Conservation (phyloP, 2,797 vertebrate genomes). For the Enteromius paludinosus region DNA sequence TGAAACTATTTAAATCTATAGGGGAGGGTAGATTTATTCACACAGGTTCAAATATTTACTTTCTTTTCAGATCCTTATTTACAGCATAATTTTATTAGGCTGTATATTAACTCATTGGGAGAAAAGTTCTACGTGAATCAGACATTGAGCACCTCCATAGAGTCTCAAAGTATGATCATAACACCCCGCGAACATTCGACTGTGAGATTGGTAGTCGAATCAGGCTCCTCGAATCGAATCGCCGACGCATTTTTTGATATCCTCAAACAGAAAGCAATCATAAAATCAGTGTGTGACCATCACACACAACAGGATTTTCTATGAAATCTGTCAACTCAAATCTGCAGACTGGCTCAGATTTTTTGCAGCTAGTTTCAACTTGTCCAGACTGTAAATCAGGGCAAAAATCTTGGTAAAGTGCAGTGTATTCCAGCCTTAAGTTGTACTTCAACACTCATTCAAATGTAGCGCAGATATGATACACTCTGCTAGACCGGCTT, state of each 20-base stretch:
- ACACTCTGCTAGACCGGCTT: conserved; percentile 49
- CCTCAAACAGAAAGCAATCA: not conserved
- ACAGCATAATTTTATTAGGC: too few relatives aligned
- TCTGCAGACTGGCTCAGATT: not conserved
- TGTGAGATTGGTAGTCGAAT: too few relatives aligned
- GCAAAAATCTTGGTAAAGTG: not conserved
- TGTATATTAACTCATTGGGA: too few relatives aligned
- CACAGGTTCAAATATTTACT: too few relatives aligned
- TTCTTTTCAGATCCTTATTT: too few relatives aligned
- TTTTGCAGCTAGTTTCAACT: not conserved
- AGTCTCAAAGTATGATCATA: too few relatives aligned
- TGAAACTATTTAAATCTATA: too few relatives aligned
- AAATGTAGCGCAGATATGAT: conserved; percentile 48
- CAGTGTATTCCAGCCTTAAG: not conserved
- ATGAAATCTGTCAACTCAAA: not conserved
- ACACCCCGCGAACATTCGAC: too few relatives aligned
- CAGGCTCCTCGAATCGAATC: too few relatives aligned
- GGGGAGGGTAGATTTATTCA: too few relatives aligned
- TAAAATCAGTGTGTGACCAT: not conserved
- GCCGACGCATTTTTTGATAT: not conserved
- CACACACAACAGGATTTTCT: not conserved
- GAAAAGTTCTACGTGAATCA: too few relatives aligned
- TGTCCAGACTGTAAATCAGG: not conserved
- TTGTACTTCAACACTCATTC: conserved; percentile 34
- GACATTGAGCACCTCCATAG: too few relatives aligned